A percentile compares a stretch with the other conserved stretches of the same genome.
Evolutionary conservation across 2,113 vertebrate species (phyloP).

Genomic region (Stegostoma tigrinum): DNA sequence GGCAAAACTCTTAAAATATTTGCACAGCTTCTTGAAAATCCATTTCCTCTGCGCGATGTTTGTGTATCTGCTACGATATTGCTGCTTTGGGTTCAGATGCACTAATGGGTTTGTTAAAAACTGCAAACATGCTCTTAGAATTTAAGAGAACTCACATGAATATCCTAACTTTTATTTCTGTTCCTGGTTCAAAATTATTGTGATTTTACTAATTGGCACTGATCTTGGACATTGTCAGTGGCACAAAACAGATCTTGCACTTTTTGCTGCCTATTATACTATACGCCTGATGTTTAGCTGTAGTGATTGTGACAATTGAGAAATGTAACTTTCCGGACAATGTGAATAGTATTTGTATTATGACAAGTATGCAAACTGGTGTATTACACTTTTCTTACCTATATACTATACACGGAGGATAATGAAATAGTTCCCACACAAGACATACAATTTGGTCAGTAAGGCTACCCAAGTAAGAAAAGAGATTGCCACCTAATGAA

Average conservation of each 20-base stretch:
- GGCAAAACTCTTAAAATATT: conserved; percentile 26
- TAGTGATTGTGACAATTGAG: background rate
- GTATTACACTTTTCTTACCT: background rate
- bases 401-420: background rate
- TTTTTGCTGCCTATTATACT: background rate
- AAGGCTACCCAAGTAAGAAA: background rate
- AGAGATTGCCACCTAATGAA: background rate
- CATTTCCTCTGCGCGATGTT: conserved; percentile 12
- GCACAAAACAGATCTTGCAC: background rate
- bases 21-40: conserved; percentile 25
- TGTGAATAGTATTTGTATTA: background rate
- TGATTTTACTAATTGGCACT: background rate
- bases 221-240: background rate
- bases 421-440: background rate
- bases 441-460: background rate
- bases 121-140: background rate
- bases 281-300: background rate
- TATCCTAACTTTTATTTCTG: background rate
- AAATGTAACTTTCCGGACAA: background rate
- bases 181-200: background rate
- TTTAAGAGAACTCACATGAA: background rate
- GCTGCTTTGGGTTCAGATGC: background rate
- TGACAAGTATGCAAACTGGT: background rate
- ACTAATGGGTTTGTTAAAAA: conserved; percentile 28
- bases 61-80: background rate